A percentile compares a stretch with the other conserved stretches of the same genome.
Conservation (phyloP, 2,888 invertebrate species). For the Ormyrus pomaceus region DNA sequence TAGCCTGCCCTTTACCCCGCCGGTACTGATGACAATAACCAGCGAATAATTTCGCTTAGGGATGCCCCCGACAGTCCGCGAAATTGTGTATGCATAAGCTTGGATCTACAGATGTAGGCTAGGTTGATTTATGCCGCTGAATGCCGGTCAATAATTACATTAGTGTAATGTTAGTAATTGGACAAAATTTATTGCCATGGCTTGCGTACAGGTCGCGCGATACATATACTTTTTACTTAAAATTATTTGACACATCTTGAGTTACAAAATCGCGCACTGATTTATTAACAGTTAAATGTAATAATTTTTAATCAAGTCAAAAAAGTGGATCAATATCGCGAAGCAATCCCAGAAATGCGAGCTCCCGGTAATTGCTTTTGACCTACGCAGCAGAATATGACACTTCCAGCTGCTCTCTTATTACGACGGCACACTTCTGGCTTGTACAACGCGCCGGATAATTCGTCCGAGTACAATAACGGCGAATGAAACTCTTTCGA, state of each 20-base stretch:
- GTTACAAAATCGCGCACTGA: too few species aligned
- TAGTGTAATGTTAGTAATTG: slow-evolving; percentile 40
- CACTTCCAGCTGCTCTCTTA: slow-evolving; percentile 70
- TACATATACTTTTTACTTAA: not conserved
- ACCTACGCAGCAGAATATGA: slow-evolving; percentile 61
- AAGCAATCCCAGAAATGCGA: slow-evolving; percentile 63
- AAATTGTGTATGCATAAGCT: slow-evolving; percentile 28
- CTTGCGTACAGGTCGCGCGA: not conserved
- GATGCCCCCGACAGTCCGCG: not conserved
- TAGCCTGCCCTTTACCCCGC: not conserved
- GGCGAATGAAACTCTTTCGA: slow-evolving; percentile 38
- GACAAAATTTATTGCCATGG: slow-evolving; percentile 34
- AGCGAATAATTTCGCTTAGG: slow-evolving; percentile 36
- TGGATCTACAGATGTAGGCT: slow-evolving; percentile 30
- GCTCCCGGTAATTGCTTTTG: slow-evolving; percentile 67
- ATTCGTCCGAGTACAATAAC: slow-evolving; percentile 53
- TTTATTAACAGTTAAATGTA: too few species aligned
- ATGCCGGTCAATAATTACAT: slow-evolving; percentile 51
- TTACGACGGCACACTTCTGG: slow-evolving; percentile 65
- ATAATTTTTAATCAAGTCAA: too few species aligned
- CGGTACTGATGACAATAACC: not conserved
- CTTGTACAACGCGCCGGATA: slow-evolving; percentile 31
- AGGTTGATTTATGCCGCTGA: slow-evolving; percentile 45
- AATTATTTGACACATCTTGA: too few species aligned
- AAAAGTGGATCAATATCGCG: slow-evolving; percentile 50